These are phyloP conservation scores for Nyctalus aviator DNA, from an alignment of 2,797 vertebrate genomes.

Conservation along the genomic window DNA sequence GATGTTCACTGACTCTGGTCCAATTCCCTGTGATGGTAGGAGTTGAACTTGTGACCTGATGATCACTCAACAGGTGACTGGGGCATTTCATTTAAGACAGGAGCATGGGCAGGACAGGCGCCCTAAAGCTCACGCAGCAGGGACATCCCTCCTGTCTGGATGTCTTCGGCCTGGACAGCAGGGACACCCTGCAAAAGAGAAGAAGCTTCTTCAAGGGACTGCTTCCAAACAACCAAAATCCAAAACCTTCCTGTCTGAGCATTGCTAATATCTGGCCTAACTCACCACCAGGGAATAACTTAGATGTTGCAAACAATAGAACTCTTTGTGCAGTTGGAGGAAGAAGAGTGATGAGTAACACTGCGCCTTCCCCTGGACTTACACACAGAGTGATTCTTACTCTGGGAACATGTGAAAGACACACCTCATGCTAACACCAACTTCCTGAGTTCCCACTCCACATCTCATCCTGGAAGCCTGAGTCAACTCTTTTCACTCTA, in stretches of 20 bases:
- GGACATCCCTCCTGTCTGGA: too few species aligned
- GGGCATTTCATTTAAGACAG: not conserved
- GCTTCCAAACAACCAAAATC: slow-evolving; percentile 28
- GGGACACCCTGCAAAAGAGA: not conserved
- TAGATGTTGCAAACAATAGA: slow-evolving; percentile 67
- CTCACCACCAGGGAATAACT: slow-evolving; percentile 62
- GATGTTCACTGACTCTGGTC: not conserved
- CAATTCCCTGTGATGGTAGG: not conserved
- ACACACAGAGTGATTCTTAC: slow-evolving; percentile 47
- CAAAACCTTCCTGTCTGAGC: slow-evolving; percentile 48
- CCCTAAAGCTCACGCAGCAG: not conserved
- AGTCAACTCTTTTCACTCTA: not conserved
- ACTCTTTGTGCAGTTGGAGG: slow-evolving; percentile 56
- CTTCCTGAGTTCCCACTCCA: not conserved
- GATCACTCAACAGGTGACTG: not conserved
- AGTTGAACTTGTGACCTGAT: not conserved
- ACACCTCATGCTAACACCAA: slow-evolving; percentile 12
- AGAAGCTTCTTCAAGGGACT: not conserved
- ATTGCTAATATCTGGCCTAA: slow-evolving; percentile 57
- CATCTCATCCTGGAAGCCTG: not conserved
- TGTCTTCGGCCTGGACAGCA: not conserved
- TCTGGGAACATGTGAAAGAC: not conserved
- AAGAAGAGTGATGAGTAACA: slow-evolving; percentile 71
- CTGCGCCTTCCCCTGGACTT: slow-evolving; percentile 8
- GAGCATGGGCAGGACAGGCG: not conserved